Evolutionary conservation across 1,140 invertebrate genomes (phyloP).

Genomic region (Cherax quadricarinatus): DNA sequence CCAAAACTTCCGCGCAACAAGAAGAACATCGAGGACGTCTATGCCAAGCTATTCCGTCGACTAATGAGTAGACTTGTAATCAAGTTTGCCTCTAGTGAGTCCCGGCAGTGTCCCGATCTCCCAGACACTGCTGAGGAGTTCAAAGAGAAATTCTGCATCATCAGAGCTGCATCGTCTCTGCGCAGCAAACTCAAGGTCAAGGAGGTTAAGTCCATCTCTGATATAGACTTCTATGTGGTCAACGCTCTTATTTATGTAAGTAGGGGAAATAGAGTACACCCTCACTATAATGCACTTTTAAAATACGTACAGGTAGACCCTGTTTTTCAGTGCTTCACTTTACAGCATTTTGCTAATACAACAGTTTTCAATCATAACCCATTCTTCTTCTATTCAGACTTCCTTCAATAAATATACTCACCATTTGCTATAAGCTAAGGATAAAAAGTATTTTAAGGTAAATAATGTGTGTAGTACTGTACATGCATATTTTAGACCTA

Average conservation of each 20-base stretch:
- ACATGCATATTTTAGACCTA: too few relatives aligned
- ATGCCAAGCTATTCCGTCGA: slow-evolving; percentile 58
- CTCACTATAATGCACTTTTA: too few relatives aligned
- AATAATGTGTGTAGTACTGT: too few relatives aligned
- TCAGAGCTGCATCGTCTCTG: slow-evolving; percentile 50
- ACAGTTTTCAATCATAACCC: too few relatives aligned
- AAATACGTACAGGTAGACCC: too few relatives aligned
- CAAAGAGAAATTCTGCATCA: slow-evolving; percentile 62
- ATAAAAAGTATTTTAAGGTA: too few relatives aligned
- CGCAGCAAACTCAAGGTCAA: slow-evolving; percentile 62
- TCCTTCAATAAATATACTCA: too few relatives aligned
- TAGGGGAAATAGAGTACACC: neutral
- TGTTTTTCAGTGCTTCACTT: too few relatives aligned
- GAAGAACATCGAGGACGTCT: slow-evolving; percentile 65
- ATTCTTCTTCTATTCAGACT: neutral
- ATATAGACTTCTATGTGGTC: slow-evolving; percentile 75
- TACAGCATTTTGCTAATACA: too few relatives aligned
- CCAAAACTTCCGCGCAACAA: slow-evolving; percentile 53
- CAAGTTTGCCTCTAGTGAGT: slow-evolving; percentile 73
- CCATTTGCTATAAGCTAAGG: too few relatives aligned
- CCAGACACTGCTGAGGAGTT: slow-evolving; percentile 64
- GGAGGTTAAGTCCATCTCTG: slow-evolving; percentile 75
- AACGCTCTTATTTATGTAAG: slow-evolving; percentile 74
- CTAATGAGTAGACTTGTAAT: slow-evolving; percentile 73
- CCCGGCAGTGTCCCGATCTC: slow-evolving; percentile 55